A percentile compares a stretch with the other conserved stretches of the same genome.
These are phyloP conservation scores for Strigamia transsilvanica DNA, from an alignment of 2,888 invertebrate species.

Conservation along the genomic window DNA sequence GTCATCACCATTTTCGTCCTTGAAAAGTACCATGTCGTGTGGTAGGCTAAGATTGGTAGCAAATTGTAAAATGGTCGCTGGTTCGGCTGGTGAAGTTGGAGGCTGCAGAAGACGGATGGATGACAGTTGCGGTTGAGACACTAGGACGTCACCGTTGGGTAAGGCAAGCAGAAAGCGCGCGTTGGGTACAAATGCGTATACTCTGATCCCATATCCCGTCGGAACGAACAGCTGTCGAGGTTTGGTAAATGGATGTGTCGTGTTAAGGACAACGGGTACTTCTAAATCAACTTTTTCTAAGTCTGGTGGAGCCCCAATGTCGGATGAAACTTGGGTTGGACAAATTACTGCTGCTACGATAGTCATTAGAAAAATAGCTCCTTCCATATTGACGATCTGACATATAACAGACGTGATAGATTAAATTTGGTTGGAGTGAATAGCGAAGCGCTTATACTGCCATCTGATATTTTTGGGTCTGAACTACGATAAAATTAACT, in stretches of 20 bases:
- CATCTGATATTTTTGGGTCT: neutral
- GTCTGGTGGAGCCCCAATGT: neutral
- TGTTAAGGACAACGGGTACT: neutral
- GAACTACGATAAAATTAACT: too few relatives aligned
- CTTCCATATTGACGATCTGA: neutral
- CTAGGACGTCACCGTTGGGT: constrained; percentile 42
- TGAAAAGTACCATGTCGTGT: constrained; percentile 46
- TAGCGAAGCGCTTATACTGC: neutral
- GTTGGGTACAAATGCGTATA: constrained; percentile 34
- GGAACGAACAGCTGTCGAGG: constrained; percentile 14
- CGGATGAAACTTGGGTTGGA: neutral
- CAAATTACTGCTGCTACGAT: neutral
- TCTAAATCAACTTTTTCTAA: neutral
- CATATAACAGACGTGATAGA: neutral
- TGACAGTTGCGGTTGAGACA: neutral
- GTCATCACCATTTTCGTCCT: neutral
- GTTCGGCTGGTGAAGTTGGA: neutral
- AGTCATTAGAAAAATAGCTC: neutral
- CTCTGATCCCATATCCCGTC: constrained; percentile 9
- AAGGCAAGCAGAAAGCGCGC: constrained; percentile 41
- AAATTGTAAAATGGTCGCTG: neutral
- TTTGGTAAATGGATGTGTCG: neutral
- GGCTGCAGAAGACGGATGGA: constrained; percentile 15
- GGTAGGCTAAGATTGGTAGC: neutral
- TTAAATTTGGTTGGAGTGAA: neutral